These are phyloP conservation scores for Ceyx cyanopectus DNA, from an alignment of 2,113 vertebrate genomes.

Conservation along the genomic window DNA sequence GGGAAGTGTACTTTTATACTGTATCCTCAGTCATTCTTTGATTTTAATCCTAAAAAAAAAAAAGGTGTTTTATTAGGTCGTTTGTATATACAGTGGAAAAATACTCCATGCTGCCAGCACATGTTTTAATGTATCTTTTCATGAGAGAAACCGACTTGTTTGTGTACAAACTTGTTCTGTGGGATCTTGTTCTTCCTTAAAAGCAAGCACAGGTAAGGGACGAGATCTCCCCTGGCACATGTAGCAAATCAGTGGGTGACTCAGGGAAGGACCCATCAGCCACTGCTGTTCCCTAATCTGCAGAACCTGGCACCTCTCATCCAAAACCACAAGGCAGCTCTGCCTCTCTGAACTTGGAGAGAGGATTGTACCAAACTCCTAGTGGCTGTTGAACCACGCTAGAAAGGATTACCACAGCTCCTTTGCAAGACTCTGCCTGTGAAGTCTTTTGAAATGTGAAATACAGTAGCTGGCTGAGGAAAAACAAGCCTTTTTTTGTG, in stretches of 20 bases:
- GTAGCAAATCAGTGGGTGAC: neutral
- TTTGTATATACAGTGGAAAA: neutral
- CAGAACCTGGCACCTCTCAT: neutral
- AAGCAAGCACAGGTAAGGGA: neutral
- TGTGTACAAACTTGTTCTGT: neutral
- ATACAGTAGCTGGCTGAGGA: neutral
- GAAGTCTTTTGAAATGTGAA: neutral
- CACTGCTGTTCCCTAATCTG: neutral
- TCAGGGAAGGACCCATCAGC: neutral
- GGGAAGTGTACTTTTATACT: neutral
- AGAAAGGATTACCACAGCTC: neutral
- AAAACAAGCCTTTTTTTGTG: neutral
- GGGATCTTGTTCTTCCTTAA: neutral
- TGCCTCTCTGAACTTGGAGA: neutral
- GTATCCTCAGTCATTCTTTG: neutral
- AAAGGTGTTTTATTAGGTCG: neutral
- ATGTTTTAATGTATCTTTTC: neutral
- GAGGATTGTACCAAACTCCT: neutral
- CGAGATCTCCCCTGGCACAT: neutral
- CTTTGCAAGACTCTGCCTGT: neutral
- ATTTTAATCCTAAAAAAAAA: too few species aligned
- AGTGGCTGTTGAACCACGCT: neutral
- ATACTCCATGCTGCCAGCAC: neutral
- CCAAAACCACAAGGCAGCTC: neutral
- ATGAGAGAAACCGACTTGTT: neutral